These are phyloP conservation scores for Cantharis rustica DNA, from an alignment of 2,888 invertebrate species.

Conservation along the genomic window DNA sequence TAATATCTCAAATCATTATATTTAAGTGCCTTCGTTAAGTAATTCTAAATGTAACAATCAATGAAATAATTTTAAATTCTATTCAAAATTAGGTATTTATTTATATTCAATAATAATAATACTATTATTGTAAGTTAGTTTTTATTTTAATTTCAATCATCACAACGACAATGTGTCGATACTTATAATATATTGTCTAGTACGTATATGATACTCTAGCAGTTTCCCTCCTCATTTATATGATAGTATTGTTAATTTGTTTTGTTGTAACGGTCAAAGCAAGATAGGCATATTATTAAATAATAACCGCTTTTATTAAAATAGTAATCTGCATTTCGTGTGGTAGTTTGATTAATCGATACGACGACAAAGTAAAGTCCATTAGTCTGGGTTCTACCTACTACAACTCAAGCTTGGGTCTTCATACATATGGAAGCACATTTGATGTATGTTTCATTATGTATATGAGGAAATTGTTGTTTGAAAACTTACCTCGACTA, in stretches of 20 bases:
- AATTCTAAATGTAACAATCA: not conserved
- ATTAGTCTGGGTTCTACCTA: conserved; percentile 32
- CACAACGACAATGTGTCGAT: no score
- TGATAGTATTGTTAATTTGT: not conserved
- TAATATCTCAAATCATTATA: not conserved
- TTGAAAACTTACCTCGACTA: conserved; percentile 19
- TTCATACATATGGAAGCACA: conserved; percentile 37
- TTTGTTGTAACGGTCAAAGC: not conserved
- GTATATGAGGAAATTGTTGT: conserved; percentile 32
- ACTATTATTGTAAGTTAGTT: no score
- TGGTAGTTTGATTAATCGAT: conserved; percentile 30
- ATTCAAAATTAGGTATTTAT: no score
- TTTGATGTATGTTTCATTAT: conserved; percentile 31
- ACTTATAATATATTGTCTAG: no score
- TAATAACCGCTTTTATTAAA: not conserved
- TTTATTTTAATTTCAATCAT: no score
- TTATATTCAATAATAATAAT: no score
- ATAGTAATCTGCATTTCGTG: not conserved
- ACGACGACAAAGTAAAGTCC: conserved; percentile 30
- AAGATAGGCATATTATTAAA: not conserved
- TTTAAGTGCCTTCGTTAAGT: not conserved
- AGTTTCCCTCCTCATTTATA: no score
- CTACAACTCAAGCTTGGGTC: conserved; percentile 29
- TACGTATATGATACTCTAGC: no score
- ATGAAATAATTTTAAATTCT: no score